Evolutionary conservation across 1,140 invertebrate species (phyloP), one percentile per base, ranked within the genome.

Genomic region (Plutomurus gul): DNA sequence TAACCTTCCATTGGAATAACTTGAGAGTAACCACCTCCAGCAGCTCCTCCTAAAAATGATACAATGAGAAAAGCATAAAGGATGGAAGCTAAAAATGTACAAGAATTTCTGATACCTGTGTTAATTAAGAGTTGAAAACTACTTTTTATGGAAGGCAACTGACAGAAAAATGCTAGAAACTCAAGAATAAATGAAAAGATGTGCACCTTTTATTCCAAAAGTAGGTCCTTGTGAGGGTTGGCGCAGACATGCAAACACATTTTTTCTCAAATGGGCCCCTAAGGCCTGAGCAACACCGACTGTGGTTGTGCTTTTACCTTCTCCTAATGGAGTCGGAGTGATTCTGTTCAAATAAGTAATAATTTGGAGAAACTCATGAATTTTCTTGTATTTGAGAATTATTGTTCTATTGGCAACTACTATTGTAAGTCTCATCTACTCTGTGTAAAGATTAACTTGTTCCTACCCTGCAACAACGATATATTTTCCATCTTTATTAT

Each of bases 1-100:
- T n/a, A n/a, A n/a, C n/a, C 98, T 88, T 99, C 97, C 98, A 99
- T 99, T 0, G 98, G 98, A 84, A 99, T 99, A 0, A 99, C 96
- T 89, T 96, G 87, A 16, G 92, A 91, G 87, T 99, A 99, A 22
- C 97, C 97, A 79, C 96, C 96, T 18, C 96, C 96, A 75, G 96
- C 96, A 51, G 96, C 96, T 13, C 96, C 96, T 56, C 96, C 92
- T 91, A 76, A 27, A n/a, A n/a, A 80, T 72, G 18, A 10, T 25
- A 22, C 47, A 46, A 73, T 60, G 3, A 27, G 22, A 3, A 33
- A 33, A 4, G 30, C 1, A 11, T 75, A 27, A 75, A n/a, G n/a
- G 22, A 16, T 3, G 0, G 27, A 27, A 3, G 0, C 22, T 30
- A 27, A 30, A 56, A 27, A 30, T 56, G 22, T 22, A 51, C n/a